Evolutionary conservation across 2,113 vertebrate genomes (phyloP).

Genomic region (Alethe castanea): DNA sequence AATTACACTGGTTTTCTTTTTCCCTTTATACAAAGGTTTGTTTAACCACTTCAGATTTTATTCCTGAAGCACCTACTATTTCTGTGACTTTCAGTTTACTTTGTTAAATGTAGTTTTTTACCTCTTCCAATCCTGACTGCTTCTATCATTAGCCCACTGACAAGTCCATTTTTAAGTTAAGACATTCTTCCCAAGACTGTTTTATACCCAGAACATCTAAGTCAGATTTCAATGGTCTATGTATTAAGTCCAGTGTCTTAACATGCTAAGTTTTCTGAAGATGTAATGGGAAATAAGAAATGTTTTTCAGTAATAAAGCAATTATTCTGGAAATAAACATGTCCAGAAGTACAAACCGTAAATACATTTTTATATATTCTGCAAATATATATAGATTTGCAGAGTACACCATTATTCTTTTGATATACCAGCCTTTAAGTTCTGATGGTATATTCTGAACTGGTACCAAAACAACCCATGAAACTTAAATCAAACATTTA

Average conservation of each 20-base stretch:
- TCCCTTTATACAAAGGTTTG: neutral
- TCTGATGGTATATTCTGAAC: neutral
- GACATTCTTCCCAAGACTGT: neutral
- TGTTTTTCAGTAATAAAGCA: neutral
- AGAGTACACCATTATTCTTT: neutral
- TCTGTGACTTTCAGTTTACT: neutral
- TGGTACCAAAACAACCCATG: neutral
- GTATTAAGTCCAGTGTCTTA: neutral
- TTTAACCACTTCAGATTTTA: neutral
- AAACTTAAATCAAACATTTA: neutral
- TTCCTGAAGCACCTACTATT: neutral
- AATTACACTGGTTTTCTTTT: neutral
- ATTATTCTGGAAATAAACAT: neutral
- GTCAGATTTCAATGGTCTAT: neutral
- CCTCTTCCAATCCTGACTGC: neutral
- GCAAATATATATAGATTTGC: neutral
- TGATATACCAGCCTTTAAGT: neutral
- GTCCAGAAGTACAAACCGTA: neutral
- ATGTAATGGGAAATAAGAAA: neutral
- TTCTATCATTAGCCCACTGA: neutral
- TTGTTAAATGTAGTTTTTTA: neutral
- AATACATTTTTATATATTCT: no score
- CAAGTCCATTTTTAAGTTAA: neutral
- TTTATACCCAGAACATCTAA: neutral
- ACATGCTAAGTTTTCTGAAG: neutral